A percentile compares a stretch with the other conserved stretches of the same genome.
Evolutionary conservation across 2,797 vertebrate species (phyloP).

Genomic region (Anguilla anguilla): DNA sequence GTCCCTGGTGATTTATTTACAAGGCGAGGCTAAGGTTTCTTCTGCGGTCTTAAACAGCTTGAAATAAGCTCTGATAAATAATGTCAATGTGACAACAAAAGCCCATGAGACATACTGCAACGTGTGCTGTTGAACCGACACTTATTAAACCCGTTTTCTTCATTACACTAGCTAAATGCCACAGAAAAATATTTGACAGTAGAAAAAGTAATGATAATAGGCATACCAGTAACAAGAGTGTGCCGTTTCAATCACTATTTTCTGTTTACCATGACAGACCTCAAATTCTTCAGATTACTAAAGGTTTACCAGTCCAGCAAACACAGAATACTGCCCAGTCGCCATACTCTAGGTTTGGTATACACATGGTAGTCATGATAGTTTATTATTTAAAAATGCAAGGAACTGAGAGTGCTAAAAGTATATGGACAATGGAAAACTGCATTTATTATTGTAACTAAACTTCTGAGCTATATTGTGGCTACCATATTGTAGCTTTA

Average conservation of each 20-base stretch:
- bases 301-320: not conserved
- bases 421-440: too few relatives aligned
- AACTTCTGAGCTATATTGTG: too few relatives aligned
- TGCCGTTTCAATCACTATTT: conserved; percentile 47
- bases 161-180: conserved; percentile 46
- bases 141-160: conserved; percentile 38
- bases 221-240: conserved; percentile 37
- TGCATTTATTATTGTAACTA: too few relatives aligned
- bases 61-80: conserved; percentile 27
- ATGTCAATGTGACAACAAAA: conserved; percentile 33
- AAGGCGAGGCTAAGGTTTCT: not conserved
- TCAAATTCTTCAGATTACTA: not conserved
- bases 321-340: not conserved
- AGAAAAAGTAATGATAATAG: not conserved
- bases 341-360: not conserved
- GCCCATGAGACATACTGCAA: conserved; percentile 21
- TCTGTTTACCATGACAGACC: not conserved
- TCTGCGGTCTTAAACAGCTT: not conserved
- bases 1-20: conserved; percentile 25
- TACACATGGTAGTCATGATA: not conserved
- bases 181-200: not conserved
- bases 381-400: too few relatives aligned
- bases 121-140: conserved; percentile 40
- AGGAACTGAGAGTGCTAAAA: too few relatives aligned
- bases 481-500: too few relatives aligned